These are phyloP conservation scores for Chaenocephalus aceratus DNA, from an alignment of 2,113 vertebrate species.

Conservation along the genomic window DNA sequence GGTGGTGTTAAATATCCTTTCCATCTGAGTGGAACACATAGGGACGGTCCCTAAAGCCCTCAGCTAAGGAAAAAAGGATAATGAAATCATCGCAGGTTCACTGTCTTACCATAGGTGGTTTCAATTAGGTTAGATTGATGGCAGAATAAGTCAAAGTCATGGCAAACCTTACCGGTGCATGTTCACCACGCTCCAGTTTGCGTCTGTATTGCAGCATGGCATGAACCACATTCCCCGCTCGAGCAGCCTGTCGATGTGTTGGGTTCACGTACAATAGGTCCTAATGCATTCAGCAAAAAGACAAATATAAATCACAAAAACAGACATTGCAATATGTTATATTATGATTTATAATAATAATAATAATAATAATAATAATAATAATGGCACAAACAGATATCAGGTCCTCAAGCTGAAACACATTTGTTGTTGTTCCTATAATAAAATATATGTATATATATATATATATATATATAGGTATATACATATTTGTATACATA, in stretches of 20 bases:
- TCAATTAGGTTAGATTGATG: background rate
- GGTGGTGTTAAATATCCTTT: constrained; percentile 96
- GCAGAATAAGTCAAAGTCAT: too few species aligned
- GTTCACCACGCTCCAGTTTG: constrained; percentile 92
- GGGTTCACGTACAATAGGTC: constrained; percentile 88
- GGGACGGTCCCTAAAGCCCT: constrained; percentile 91
- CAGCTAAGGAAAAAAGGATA: constrained; percentile 76
- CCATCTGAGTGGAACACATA: constrained; percentile 95
- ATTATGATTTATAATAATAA: background rate
- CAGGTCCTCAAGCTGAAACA: too few species aligned
- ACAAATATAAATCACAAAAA: constrained; percentile 2
- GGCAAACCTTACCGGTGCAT: constrained; percentile 83
- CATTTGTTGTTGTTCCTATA: too few species aligned
- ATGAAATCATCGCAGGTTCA: background rate
- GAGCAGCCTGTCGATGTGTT: constrained; percentile 87
- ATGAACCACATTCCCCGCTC: constrained; percentile 89
- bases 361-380: background rate
- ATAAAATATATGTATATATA: too few species aligned
- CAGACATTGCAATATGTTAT: background rate
- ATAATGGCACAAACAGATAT: background rate
- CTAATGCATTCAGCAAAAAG: constrained; percentile 69
- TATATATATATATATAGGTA: too few species aligned
- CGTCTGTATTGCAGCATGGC: constrained; percentile 92
- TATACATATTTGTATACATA: too few species aligned
- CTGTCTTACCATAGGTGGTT: background rate